Conservation (phyloP, 2,113 vertebrate species). For the Hippocampus abdominalis region DNA sequence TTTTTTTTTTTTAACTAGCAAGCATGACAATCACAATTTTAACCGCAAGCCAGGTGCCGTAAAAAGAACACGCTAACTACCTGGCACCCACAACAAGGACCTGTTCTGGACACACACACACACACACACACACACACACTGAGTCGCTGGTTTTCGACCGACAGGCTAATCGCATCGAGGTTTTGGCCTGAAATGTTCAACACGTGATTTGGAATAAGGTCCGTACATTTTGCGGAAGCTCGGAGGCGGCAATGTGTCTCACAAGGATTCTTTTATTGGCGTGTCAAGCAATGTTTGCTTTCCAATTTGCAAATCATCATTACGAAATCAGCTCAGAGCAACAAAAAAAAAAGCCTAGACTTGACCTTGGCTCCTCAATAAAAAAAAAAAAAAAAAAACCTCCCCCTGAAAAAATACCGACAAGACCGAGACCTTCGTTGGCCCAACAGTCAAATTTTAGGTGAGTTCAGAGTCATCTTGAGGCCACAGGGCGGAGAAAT, state of each 20-base stretch:
- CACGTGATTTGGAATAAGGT: conserved; percentile 40
- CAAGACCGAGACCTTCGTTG: conserved; percentile 53
- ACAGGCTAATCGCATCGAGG: conserved; percentile 4
- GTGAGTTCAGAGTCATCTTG: background rate
- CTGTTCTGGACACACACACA: conserved; percentile 22
- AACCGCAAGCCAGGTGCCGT: conserved; percentile 67
- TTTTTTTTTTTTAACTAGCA: conserved; percentile 36
- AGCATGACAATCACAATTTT: conserved; percentile 70
- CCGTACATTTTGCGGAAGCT: conserved; percentile 12
- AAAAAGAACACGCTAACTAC: conserved; percentile 62
- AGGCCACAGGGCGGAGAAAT: background rate
- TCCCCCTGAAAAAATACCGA: conserved; percentile 36
- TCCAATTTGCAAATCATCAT: conserved; percentile 15
- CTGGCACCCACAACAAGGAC: conserved; percentile 30
- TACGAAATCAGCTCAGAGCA: background rate
- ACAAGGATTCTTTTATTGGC: conserved; percentile 43
- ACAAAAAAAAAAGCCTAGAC: background rate
- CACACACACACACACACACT: background rate
- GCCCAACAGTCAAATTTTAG: conserved; percentile 41
- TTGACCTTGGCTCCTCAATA: conserved; percentile 29
- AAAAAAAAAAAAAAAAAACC: conserved; percentile 45
- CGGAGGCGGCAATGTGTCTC: conserved; percentile 15
- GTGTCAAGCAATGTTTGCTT: conserved; percentile 30
- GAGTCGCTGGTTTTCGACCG: conserved; percentile 16
- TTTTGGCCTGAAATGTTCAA: conserved; percentile 20